Evolutionary conservation across 2,113 vertebrate genomes (phyloP), one percentile per base, ranked within the genome.

Genomic region (Sceloporus tristichus): DNA sequence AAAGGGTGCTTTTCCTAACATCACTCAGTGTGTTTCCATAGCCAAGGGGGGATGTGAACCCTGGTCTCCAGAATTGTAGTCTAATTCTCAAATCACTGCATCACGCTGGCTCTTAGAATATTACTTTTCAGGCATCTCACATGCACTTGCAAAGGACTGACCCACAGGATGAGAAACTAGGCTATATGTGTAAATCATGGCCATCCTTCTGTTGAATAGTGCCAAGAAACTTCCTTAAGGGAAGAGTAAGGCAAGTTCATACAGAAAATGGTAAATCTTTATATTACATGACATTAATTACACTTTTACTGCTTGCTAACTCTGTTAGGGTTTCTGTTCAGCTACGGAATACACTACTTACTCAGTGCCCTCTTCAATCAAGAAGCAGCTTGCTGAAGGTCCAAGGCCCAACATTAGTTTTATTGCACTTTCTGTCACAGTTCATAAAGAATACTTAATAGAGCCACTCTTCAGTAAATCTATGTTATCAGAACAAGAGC

Each of bases 211-310:
- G 89, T 25, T 19, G 27, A 88, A 27, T 86, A 82, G 89, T 0
- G 0, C 54, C 90, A 83, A 59, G 54, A 90, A 94, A 79, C 27
- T 90, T 91, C 90, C 86, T 76, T 71, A 82, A 66, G 79, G 89
- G 70, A 90, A 23, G 91, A 86, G 74, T 86, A 65, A 90, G 62
- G 87, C 3, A 91, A 89, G 81, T 89, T 82, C 87, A 92, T 71
- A 89, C 86, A 93, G 89, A 93, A 96, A 92, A 93, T 87, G 88
- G 87, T 84, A 92, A 93, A 93, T 94, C 89, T 94, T 93, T 93
- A 59, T 91, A 82, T 79, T 87, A 82, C 89, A 79, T 89, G 85
- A 91, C 89, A 89, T 89, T 93, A 92, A 94, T 95, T 94, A 92
- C 86, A 91, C 71, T 93, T 93, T 86, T 88, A 89, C 83, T 85